Evolutionary conservation across 2,888 invertebrate genomes (phyloP), one percentile per base, ranked within the genome.

Genomic region (Sesia apiformis): DNA sequence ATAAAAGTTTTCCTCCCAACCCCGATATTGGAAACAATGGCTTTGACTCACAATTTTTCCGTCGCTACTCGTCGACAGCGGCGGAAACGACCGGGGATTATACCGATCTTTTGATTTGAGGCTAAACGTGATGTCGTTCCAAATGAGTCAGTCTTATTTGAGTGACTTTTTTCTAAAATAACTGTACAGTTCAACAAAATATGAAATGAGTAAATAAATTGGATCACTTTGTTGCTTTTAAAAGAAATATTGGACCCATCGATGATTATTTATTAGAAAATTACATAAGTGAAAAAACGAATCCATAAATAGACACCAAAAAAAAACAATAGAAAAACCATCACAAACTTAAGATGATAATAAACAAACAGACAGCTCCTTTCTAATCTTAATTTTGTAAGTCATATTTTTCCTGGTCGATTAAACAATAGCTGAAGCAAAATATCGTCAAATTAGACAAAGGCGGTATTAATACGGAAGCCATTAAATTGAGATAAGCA

Each of bases 401-500:
- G 23, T 23, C 23, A 23, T 23, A 23, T 23, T 87, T 83, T 83
- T 85, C 77, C 77, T 78, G 70, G 74, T 79, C 83, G 79, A 85
- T 85, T 84, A 74, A 83, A 79, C 85, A 85, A 78, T 78, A 69
- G 74, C 74, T 71, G 64, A n/a, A 49, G 67, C 72, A 65, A 70
- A 74, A 76, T 69, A 79, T 75, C 76, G 79, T 76, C 73, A 81
- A 88, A 87, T 85, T 87, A 86, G 85, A 86, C 87, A 86, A 88
- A 87, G 79, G 76, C 85, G 80, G 88, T 79, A 87, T 85, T 86
- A 87, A 86, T 86, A 84, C 84, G 83, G 84, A 84, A 84, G 79
- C 86, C 87, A 89, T 88, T 88, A 88, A 87, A 87, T 87, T 84
- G 85, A 86, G 87, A 89, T 89, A 88, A 88, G 86, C 84, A 76